Base-by-base conservation (phyloP, 2,113 vertebrate species). In the Enhydra lutris region DNA sequence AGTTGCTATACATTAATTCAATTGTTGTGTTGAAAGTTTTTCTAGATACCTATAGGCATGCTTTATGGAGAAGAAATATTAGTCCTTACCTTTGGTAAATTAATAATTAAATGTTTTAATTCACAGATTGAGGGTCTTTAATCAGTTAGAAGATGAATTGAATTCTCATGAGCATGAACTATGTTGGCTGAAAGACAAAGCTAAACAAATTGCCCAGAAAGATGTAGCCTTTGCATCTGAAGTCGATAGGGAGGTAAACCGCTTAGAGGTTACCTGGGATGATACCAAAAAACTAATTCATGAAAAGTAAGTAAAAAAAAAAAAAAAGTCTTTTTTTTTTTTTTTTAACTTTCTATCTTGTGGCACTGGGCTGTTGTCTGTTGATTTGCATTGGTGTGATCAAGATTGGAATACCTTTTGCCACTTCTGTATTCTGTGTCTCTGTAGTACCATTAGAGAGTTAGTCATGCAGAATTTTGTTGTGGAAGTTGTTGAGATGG, bases 91-190 rank as follows among this genome's bases (percentile, higher is more conserved):
- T n/a, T 57, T 45, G 23, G 67, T 39, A 74, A 57, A 13, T 36
- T 34, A 42, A 83, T 7, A 55, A 3, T 82, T 9, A 79, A 59
- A 47, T 45, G 24, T 98, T 96, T 98, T 97, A 55, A 97, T 96
- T 98, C 96, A 36, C 97, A 99, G 99, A 96, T 98, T 99, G 96
- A 99, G 99, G 97, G 98, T 99, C 96, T 99, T 99, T 95, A 99
- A 99, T 98, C 99, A 99, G 95, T 97, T 99, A 97, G 99, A 99
- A 97, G 99, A 99, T 95, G 99, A 99, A 96, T 15, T 99, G 10
- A 99, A 99, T 98, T 99, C 99, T 94, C 98, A 99, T 52, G 99
- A 99, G 93, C 99, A 99, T 93, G 99, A 99, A 96, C 99, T 99
- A n/a, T 98, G 98, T 82, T 99, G 99, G 99, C 97, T 99, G 50